These are phyloP conservation scores for Eilema sororculum DNA, from an alignment of 2,888 invertebrate genomes.

Conservation along the genomic window DNA sequence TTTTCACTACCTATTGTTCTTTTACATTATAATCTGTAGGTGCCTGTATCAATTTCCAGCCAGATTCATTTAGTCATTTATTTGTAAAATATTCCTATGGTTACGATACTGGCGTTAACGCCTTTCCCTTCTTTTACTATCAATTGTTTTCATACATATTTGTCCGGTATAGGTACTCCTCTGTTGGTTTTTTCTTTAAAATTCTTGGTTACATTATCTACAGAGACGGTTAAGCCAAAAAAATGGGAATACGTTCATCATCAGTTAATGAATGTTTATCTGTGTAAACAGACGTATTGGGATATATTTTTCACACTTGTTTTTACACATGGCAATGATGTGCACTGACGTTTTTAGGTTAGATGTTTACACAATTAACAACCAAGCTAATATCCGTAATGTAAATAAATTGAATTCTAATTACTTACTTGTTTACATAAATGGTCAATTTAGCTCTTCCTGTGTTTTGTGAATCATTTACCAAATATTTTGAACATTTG, in stretches of 20 bases:
- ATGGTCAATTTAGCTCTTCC: constrained; percentile 8
- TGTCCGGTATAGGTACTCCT: neutral
- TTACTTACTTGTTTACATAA: constrained; percentile 23
- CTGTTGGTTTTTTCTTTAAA: neutral
- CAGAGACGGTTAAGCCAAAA: neutral
- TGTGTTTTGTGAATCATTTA: neutral
- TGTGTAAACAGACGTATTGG: constrained; percentile 1
- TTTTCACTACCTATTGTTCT: no score
- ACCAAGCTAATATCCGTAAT: constrained; percentile 23
- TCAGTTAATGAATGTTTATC: constrained; percentile 7
- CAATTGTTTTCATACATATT: neutral
- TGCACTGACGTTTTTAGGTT: constrained; percentile 19
- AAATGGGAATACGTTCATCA: neutral
- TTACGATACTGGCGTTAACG: no score
- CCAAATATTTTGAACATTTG: neutral
- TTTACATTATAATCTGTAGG: neutral
- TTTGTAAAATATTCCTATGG: no score
- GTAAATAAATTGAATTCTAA: constrained; percentile 25
- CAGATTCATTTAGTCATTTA: no score
- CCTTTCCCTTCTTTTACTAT: neutral
- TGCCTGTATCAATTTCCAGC: neutral
- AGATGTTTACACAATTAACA: constrained; percentile 24
- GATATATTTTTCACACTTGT: constrained; percentile 20
- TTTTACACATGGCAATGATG: constrained; percentile 27
- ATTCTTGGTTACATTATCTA: neutral